Percentiles rank a stretch among this genome's conserved stretches.
phyloP scores from a whole-genome alignment of 1,140 invertebrate species.

The Piezodorus guildinii region DNA sequence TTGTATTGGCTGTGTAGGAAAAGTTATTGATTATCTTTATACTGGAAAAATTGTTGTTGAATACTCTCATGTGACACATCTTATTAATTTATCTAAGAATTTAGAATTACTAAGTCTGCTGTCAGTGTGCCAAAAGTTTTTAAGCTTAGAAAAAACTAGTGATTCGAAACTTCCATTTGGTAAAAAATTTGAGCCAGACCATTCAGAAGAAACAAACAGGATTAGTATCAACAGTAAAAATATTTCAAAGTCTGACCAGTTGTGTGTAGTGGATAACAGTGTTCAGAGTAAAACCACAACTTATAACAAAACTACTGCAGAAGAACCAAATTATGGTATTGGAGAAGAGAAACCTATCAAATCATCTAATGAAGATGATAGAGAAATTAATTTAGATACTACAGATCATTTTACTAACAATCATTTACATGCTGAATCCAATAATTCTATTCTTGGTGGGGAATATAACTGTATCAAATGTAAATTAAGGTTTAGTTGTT shows the following conservation, averaged over 20 bases:
- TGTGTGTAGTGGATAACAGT: no score
- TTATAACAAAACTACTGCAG: no score
- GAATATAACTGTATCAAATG: conserved; percentile 10
- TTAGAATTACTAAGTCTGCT: conserved; percentile 4
- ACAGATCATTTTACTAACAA: not conserved
- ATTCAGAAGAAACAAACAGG: not conserved
- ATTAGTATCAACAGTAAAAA: not conserved
- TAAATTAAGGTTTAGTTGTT: conserved; percentile 1
- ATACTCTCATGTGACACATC: conserved; percentile 5
- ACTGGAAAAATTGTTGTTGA: conserved; percentile 12
- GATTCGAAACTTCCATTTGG: not conserved
- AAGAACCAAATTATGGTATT: not conserved
- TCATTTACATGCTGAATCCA: not conserved
- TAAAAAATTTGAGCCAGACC: no score
- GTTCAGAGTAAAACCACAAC: no score
- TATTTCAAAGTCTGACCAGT: not conserved
- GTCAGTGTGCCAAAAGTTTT: conserved; percentile 1
- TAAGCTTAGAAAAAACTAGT: not conserved
- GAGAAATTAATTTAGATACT: not conserved
- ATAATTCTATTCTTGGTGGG: not conserved
- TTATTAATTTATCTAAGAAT: conserved; percentile 3
- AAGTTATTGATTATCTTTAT: conserved; percentile 17
- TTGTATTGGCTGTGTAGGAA: conserved; percentile 11
- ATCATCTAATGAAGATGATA: not conserved
- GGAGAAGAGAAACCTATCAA: not conserved